Evolutionary conservation across 2,888 invertebrate species (phyloP).

Genomic region (Drosophila phalerata): DNA sequence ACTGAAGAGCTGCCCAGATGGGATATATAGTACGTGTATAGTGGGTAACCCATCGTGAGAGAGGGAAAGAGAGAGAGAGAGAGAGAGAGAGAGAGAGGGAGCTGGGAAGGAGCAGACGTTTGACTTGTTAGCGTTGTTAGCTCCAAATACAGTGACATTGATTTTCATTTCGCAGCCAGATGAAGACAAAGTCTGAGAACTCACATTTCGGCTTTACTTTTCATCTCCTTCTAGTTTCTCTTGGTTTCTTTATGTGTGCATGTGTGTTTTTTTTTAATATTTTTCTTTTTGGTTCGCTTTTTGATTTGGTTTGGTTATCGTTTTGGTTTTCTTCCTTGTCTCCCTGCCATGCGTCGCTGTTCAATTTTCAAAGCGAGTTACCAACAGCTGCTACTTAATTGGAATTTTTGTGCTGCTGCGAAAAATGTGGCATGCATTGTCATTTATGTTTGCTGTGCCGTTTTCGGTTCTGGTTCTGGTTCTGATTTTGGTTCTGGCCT

Average conservation of each 20-base stretch:
- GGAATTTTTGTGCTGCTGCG: constrained; percentile 68
- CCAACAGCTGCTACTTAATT: constrained; percentile 78
- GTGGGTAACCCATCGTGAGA: not conserved
- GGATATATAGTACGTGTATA: too few relatives aligned
- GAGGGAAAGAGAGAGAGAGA: too few relatives aligned
- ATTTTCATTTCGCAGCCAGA: constrained; percentile 61
- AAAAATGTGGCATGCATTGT: constrained; percentile 71
- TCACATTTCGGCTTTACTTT: constrained; percentile 43
- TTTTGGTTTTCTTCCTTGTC: constrained; percentile 12
- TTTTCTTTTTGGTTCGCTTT: constrained; percentile 33
- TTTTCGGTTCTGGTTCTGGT: constrained; percentile 17
- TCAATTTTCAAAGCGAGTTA: constrained; percentile 69
- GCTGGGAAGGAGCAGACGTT: constrained; percentile 14
- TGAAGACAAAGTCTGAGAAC: constrained; percentile 25
- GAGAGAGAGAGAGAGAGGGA: too few relatives aligned
- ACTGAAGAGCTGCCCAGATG: not conserved
- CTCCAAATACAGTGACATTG: constrained; percentile 62
- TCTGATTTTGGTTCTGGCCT: constrained; percentile 5
- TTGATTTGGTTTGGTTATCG: constrained; percentile 18
- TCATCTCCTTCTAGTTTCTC: constrained; percentile 16
- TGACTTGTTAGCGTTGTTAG: constrained; percentile 55
- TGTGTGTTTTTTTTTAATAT: constrained; percentile 2
- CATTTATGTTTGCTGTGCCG: constrained; percentile 63
- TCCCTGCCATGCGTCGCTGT: constrained; percentile 47
- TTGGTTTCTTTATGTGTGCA: constrained; percentile 1